Conservation (phyloP, 2,113 vertebrate species). For the Podocnemis expansa region DNA sequence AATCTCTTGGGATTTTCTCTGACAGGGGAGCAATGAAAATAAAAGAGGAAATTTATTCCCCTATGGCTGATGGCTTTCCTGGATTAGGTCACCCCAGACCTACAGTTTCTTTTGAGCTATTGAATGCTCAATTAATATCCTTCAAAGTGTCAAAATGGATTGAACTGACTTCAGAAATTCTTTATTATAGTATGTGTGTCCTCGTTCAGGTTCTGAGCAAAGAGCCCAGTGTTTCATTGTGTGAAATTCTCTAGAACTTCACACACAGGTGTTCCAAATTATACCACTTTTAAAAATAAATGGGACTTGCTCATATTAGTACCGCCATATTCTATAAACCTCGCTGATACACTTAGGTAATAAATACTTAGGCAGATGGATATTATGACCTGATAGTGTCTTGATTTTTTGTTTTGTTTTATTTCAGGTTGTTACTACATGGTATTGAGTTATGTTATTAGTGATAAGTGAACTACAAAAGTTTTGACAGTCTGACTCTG, state of each 20-base stretch:
- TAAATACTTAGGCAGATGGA: conserved; percentile 27
- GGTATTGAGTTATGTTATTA: conserved; percentile 5
- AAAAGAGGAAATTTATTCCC: conserved; percentile 59
- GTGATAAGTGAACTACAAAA: not conserved
- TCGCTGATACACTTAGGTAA: not conserved
- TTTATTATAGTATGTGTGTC: not conserved
- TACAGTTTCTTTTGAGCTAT: not conserved
- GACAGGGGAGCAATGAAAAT: conserved; percentile 34
- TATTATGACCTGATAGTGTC: not conserved
- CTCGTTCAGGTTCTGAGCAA: conserved; percentile 32
- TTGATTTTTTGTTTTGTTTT: conserved; percentile 21
- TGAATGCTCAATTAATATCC: conserved; percentile 44
- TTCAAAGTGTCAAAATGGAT: conserved; percentile 11
- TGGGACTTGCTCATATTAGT: not conserved
- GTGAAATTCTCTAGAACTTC: not conserved
- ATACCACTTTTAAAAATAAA: conserved; percentile 52
- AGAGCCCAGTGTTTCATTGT: not conserved
- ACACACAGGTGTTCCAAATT: not conserved
- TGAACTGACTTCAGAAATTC: conserved; percentile 38
- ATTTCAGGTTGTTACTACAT: conserved; percentile 37
- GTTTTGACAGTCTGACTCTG: not conserved
- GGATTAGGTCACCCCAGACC: conserved; percentile 20
- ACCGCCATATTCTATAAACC: conserved; percentile 4
- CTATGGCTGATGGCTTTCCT: not conserved
- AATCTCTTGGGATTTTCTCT: conserved; percentile 26